Evolutionary conservation across 2,888 invertebrate species (phyloP).

Genomic region (Scaptomyza caliginosa): DNA sequence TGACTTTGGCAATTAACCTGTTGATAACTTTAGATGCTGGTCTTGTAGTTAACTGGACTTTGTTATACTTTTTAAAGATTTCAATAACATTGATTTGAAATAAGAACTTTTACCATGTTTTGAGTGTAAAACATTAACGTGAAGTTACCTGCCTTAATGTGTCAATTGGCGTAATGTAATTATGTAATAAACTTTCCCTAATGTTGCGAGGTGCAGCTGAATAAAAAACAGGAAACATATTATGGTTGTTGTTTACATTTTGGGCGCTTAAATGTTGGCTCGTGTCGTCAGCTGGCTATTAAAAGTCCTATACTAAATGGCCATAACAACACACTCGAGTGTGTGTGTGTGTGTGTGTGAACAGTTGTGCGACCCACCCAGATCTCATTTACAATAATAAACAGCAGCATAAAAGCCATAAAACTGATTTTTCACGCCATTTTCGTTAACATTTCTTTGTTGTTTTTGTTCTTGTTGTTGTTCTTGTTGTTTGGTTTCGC

Average conservation of each 20-base stretch:
- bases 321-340: slow-evolving; percentile 76
- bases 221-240: slow-evolving; percentile 37
- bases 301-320: slow-evolving; percentile 69
- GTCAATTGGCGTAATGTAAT: slow-evolving; percentile 69
- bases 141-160: no score
- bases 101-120: background rate
- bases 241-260: slow-evolving; percentile 44
- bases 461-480: slow-evolving; percentile 35
- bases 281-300: slow-evolving; percentile 50
- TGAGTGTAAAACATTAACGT: no score
- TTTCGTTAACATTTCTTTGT: slow-evolving; percentile 72
- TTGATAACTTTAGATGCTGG: slow-evolving; percentile 16
- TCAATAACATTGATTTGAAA: background rate
- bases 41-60: background rate
- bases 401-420: slow-evolving; percentile 78
- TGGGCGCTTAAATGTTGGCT: slow-evolving; percentile 23
- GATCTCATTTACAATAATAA: slow-evolving; percentile 75
- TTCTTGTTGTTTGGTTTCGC: slow-evolving; percentile 49
- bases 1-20: slow-evolving; percentile 36
- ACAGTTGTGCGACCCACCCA: slow-evolving; percentile 16
- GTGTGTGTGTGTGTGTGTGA: background rate
- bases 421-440: slow-evolving; percentile 80
- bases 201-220: slow-evolving; percentile 48
- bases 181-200: slow-evolving; percentile 62
- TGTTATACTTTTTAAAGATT: background rate